Percentiles rank a stretch among this genome's conserved stretches.
Conservation (phyloP, 2,888 invertebrate genomes). For the Anticlea derivata region DNA sequence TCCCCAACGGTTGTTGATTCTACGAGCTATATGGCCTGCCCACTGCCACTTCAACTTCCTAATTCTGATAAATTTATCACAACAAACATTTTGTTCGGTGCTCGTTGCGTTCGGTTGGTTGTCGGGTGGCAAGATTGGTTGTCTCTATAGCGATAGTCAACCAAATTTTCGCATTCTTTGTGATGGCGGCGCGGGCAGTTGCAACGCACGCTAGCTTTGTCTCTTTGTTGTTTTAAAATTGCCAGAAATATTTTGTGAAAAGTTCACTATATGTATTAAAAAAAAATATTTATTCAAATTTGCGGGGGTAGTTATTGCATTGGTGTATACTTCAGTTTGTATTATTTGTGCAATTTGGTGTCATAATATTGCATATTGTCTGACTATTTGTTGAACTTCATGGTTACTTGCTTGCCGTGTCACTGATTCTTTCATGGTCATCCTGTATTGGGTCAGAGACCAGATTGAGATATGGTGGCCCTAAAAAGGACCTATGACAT, state of each 20-base stretch:
- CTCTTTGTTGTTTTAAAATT: slow-evolving; percentile 35
- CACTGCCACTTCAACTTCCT: no score
- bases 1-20: no score
- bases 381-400: not conserved
- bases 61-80: no score
- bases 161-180: slow-evolving; percentile 7
- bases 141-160: slow-evolving; percentile 1
- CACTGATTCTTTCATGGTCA: no score
- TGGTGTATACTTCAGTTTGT: not conserved
- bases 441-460: no score
- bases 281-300: slow-evolving; percentile 13
- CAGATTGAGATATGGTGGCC: no score
- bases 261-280: slow-evolving; percentile 11
- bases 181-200: slow-evolving; percentile 8
- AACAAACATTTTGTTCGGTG: no score
- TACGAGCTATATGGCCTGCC: no score
- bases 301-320: slow-evolving; percentile 15
- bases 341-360: slow-evolving; percentile 11
- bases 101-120: no score
- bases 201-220: slow-evolving; percentile 27
- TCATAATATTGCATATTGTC: slow-evolving; percentile 11
- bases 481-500: no score
- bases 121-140: not conserved
- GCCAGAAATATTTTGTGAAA: slow-evolving; percentile 30
- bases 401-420: not conserved